Base-by-base conservation (phyloP, 2,797 vertebrate genomes). In the Phoxinus dragarum region DNA sequence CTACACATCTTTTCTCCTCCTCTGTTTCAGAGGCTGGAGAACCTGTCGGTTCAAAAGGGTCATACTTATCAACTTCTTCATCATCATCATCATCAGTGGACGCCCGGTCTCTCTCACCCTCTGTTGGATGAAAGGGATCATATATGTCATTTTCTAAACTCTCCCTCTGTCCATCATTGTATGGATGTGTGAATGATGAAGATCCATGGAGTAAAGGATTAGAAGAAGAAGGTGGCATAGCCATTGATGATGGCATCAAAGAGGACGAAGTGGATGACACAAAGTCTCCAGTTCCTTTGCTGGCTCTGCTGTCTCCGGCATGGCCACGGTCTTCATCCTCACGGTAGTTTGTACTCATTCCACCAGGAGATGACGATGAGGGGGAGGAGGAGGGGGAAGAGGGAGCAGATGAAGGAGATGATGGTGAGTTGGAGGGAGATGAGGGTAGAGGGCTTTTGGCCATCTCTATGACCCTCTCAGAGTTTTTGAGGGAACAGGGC, bases 31-130 rank as follows among this genome's bases (percentile, higher is more conserved):
- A 97, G 86, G 90, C 96, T 89, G 93, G 97, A 82, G 98, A 98
- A 61, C 97, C 97, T 0, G 98, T 99, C n/a, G 98, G 98, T 75
- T 98, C 97, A 71, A 99, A 98, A 1, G 98, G 98, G 89, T 99
- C 98, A 27, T 98, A 99, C 83, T 98, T 99, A 88, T 99, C 97
- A 61, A 95, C 96, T 1, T 96, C 95, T 3, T 93, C 92, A 40
- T 91, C 86, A n/a, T 92, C 91, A 14, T 91, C 91, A 11, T 91
- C 89, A 23, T 90, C 91, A 17, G 92, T 92, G 69, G 93, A 92
- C 61, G 92, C 94, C 66, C 44, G 69, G 42, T 88, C 89, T 34
- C 90, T 89, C 8, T 95, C 93, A 11, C 91, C 93, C 0, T 97
- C 97, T 0, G 97, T 97, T 9, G 97, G 96, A 88, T 97, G 95